Base-by-base conservation (phyloP, 1,140 invertebrate genomes). In the Aphelinus certus region DNA sequence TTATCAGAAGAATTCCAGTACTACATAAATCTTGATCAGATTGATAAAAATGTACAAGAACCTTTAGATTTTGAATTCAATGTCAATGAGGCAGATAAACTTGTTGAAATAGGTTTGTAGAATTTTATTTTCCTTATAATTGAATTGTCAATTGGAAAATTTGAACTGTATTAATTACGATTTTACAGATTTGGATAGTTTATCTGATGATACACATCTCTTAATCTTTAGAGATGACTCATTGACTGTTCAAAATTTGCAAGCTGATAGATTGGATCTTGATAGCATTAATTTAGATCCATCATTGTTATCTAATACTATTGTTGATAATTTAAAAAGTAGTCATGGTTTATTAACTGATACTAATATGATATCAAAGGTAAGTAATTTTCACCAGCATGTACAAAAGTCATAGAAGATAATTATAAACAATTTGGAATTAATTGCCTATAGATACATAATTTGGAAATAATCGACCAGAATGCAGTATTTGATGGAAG, bases 1-100 rank as follows among this genome's bases (percentile, higher is more conserved):
- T 87, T 93, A 73, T 83, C 88, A 49, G 89, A 92, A 78, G 94
- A 95, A 83, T 95, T 95, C 88, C 85, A 89, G 58, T 89, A 89
- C 83, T 93, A 91, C 77, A 89, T 93, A n/a, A 89, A 90, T 80
- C 83, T 90, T 60, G 90, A 91, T 80, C 82, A 86, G 77, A 77
- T 62, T 6, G 80, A 86, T 70, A 72, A 81, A 6, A 81, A 26
- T 74, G 62, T 84, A 75, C 77, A 81, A 55, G 83, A 81, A 72
- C 68, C 83, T 10, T 65, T 83, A n/a, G 75, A 75, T 77, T 80
- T 79, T 10, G 64, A 79, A 57, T 78, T 81, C 7, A 76, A 81
- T 43, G 79, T 61, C 76, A 81, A 83, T 63, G 83, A 86, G 55
- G 77, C 80, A 47, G 84, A 87, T 64, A 86, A 82, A 81, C 81